phyloP scores from a whole-genome alignment of 1,140 invertebrate species.

The Pectinophora gossypiella region DNA sequence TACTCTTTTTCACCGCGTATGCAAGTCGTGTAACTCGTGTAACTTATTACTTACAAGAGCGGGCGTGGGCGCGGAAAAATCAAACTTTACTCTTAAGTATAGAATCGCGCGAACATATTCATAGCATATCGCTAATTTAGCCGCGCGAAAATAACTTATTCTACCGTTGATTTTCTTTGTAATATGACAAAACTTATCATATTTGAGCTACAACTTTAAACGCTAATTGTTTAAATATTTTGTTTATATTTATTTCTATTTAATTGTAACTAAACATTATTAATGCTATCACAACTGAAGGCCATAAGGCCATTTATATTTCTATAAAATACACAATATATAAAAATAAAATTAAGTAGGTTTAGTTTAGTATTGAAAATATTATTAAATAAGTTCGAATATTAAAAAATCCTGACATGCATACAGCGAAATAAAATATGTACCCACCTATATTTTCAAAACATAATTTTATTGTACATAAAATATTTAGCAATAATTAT shows the following conservation, averaged over 20 bases:
- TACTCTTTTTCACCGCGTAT: too few relatives aligned
- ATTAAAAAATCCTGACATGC: background rate
- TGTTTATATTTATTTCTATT: background rate
- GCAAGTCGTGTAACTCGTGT: too few relatives aligned
- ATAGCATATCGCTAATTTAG: too few relatives aligned
- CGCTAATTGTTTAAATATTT: background rate
- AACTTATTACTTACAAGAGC: background rate
- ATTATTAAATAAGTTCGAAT: background rate
- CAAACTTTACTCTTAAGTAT: too few relatives aligned
- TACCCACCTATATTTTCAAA: background rate
- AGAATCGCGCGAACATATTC: too few relatives aligned
- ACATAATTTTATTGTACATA: background rate
- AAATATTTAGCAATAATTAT: background rate
- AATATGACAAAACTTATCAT: background rate
- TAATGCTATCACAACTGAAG: conserved; percentile 14
- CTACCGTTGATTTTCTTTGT: background rate
- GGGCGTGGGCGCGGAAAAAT: too few relatives aligned
- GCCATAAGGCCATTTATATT: background rate
- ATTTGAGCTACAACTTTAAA: background rate
- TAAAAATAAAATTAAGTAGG: background rate
- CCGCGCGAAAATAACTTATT: background rate
- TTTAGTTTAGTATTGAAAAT: background rate
- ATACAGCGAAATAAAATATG: background rate
- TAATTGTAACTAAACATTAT: background rate
- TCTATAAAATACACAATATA: background rate